phyloP scores from a whole-genome alignment of 2,113 vertebrate species.

The Engraulis encrasicolus region DNA sequence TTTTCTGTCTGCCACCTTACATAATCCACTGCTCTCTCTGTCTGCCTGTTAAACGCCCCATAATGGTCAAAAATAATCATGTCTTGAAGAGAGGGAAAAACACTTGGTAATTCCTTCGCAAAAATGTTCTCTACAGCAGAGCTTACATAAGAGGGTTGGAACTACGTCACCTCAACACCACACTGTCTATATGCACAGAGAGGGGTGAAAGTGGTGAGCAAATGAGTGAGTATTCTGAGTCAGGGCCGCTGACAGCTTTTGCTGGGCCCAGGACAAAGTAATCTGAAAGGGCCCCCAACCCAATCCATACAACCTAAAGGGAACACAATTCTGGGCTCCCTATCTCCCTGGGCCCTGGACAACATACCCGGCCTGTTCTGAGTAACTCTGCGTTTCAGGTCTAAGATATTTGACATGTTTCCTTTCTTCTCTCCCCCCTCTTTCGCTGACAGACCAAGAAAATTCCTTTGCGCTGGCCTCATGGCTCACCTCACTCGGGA shows the following conservation, averaged over 20 bases:
- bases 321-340: too few relatives aligned
- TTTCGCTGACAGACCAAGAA: background rate
- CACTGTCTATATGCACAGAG: background rate
- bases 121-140: background rate
- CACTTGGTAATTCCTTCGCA: background rate
- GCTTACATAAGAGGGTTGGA: background rate
- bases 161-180: background rate
- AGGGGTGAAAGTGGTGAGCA: conserved; percentile 29
- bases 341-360: too few relatives aligned
- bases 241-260: background rate
- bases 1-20: background rate
- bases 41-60: background rate
- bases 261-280: too few relatives aligned
- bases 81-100: background rate
- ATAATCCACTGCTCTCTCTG: background rate
- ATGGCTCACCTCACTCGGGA: background rate
- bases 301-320: too few relatives aligned
- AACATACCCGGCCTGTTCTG: too few relatives aligned
- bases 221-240: background rate
- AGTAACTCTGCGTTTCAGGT: too few relatives aligned
- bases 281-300: too few relatives aligned
- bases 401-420: too few relatives aligned
- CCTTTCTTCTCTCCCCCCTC: background rate
- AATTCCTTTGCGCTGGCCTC: conserved; percentile 9
- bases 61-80: background rate